Conservation (phyloP, 1,140 invertebrate genomes). For the Episyrphus balteatus region DNA sequence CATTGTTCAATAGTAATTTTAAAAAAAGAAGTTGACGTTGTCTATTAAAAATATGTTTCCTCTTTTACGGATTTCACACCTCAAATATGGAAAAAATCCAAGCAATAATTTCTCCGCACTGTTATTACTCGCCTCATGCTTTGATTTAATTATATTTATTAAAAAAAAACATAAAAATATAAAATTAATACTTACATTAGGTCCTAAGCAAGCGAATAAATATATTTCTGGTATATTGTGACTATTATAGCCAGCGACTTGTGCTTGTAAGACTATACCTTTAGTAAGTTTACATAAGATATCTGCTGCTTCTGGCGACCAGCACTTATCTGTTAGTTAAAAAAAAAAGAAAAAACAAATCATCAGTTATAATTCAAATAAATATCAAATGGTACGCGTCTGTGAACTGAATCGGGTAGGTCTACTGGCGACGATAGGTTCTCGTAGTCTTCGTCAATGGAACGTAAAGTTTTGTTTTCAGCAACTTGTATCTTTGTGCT, state of each 20-base stretch:
- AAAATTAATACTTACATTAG: conserved; percentile 47
- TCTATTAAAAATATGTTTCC: no score
- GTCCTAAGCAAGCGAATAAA: conserved; percentile 58
- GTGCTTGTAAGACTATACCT: conserved; percentile 71
- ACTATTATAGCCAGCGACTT: conserved; percentile 71
- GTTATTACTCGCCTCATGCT: no score
- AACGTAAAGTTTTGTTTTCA: conserved; percentile 28
- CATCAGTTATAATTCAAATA: conserved; percentile 8
- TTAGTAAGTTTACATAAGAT: conserved; percentile 66
- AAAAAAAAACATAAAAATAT: neutral
- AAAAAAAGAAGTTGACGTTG: no score
- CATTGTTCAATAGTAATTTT: no score
- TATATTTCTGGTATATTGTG: conserved; percentile 64
- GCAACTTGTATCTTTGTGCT: conserved; percentile 32
- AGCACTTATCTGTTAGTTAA: conserved; percentile 43
- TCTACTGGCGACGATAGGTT: conserved; percentile 29
- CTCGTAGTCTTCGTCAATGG: conserved; percentile 32
- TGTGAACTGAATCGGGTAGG: conserved; percentile 28
- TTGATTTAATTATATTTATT: no score
- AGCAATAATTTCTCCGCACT: no score
- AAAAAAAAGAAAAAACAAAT: conserved; percentile 4
- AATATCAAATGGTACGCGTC: conserved; percentile 18
- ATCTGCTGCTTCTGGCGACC: conserved; percentile 62
- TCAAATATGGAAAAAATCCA: no score
- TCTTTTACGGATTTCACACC: no score